Evolutionary conservation across 2,797 vertebrate genomes (phyloP).

Genomic region (Enteromius unitaeniatus): DNA sequence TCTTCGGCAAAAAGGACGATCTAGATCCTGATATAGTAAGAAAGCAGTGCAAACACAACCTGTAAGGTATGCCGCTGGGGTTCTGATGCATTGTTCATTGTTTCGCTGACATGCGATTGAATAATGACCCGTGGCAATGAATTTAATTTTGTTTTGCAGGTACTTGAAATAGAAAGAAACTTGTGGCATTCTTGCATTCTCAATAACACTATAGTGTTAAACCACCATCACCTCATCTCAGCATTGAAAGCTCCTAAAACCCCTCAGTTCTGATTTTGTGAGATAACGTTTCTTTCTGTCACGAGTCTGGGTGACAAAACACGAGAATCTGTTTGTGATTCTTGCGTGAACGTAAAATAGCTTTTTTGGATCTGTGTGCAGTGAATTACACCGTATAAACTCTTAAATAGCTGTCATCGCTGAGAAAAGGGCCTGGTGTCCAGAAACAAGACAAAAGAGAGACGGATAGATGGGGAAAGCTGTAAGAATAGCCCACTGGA

Average conservation of each 20-base stretch:
- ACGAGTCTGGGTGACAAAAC: slow-evolving; percentile 9
- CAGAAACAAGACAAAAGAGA: slow-evolving; percentile 17
- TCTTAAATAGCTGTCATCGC: slow-evolving; percentile 46
- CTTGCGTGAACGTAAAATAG: not conserved
- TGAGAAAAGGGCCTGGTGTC: slow-evolving; percentile 2
- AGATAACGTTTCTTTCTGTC: not conserved
- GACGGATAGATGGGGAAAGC: slow-evolving; percentile 9
- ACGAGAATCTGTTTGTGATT: slow-evolving; percentile 10
- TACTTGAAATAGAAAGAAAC: slow-evolving; percentile 55
- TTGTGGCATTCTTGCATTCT: slow-evolving; percentile 46
- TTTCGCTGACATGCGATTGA: slow-evolving; percentile 55
- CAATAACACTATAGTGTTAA: slow-evolving; percentile 24
- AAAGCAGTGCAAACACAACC: slow-evolving; percentile 32
- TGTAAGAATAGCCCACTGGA: slow-evolving; percentile 25
- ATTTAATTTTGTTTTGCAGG: slow-evolving; percentile 56
- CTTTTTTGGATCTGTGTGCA: not conserved
- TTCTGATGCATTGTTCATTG: slow-evolving; percentile 63
- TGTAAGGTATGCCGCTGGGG: slow-evolving; percentile 47
- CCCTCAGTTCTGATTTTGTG: not conserved
- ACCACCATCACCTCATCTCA: slow-evolving; percentile 19
- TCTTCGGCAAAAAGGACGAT: slow-evolving; percentile 26
- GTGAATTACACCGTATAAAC: slow-evolving; percentile 12
- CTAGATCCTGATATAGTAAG: slow-evolving; percentile 34
- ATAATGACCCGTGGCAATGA: slow-evolving; percentile 49
- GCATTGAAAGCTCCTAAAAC: not conserved